Base-by-base conservation (phyloP, 2,113 vertebrate species). In the Nannobrachium achirus region DNA sequence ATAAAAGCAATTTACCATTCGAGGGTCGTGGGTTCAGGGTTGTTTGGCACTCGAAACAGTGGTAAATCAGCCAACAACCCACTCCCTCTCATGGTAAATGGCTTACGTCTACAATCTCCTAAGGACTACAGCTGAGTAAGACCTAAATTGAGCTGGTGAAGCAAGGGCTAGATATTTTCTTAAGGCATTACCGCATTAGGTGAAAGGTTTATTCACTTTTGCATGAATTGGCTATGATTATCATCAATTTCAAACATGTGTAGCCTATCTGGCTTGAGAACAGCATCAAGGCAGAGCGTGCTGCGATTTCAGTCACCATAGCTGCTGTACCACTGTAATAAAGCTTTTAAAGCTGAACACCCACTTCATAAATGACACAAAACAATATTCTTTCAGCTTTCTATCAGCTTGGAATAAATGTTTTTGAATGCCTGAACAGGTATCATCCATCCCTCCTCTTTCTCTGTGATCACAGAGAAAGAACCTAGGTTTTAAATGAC, bases 181-280 rank as follows among this genome's bases (percentile, higher is more conserved):
- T 66, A 84, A 83, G 84, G 84, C 81, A 81, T 84, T 79, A n/a
- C n/a, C n/a, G 20, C 20, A 25, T 25, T 25, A 63, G 66, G 71
- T 84, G 79, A 69, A 15, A 51, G 66, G 55, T 10, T 16, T 15
- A n/a, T 39, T 42, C n/a, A 16, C 4, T 60, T 59, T 62, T 71
- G 38, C 38, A 55, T 46, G 40, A 65, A 18, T 44, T 48, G 14
- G 3, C 11, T 50, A 40, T 59, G 51, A 62, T 49, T 66, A 15
- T 1, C 6, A 2, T 64, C 44, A 49, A 11, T 53, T 56, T 48
- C 4, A 52, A n/a, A n/a, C n/a, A n/a, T n/a, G n/a, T n/a, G n/a
- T n/a, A n/a, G n/a, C n/a, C n/a, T n/a, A n/a, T n/a, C n/a, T n/a
- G 60, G 58, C 77, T 77, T 88, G 83, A 86, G 68, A 64, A 45